Base-by-base conservation (phyloP, 2,888 invertebrate species). In the Epistrophe eligans region DNA sequence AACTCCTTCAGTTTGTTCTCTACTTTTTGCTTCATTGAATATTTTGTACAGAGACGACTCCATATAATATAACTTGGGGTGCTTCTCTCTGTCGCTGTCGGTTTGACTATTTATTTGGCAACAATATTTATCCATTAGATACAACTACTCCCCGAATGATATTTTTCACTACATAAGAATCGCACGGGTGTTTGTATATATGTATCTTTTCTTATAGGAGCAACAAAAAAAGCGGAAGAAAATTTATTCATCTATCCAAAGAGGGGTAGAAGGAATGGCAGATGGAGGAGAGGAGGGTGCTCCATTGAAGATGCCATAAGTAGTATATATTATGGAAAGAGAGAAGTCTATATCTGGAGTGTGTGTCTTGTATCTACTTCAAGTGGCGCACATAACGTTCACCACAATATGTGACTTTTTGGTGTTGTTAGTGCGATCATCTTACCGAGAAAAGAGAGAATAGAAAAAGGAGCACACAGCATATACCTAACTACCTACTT, bases 121-220 rank as follows among this genome's bases (percentile, higher is more conserved):
- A 77, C 77, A 85, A 85, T 82, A 85, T 82, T 85, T 73, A 81
- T 85, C 77, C 84, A 85, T 85, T 85, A 77, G 77, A 72, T 79
- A 60, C 19, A 43, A 19, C 50, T 32, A 38, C 38, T 62, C 67
- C 40, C 60, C 77, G 50, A 84, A 84, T 76, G 79, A 84, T 84
- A 71, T 57, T 64, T 64, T 73, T 62, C 62, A 60, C 70, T 62
- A 32, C 55, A 40, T 52, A 60, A 40, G 67, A 74, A 52, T 45
- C 38, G n/a, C 17, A 64, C n/a, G 52, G 3, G 24, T 24, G 24
- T n/a, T n/a, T n/a, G n/a, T n/a, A n/a, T 24, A 24, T 24, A 45
- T n/a, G 50, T 77, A 38, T 66, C 64, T 35, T 15, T n/a, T 28
- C n/a, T 10, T 24, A 24, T 24, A 64, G n/a, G 43, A 60, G 8